phyloP scores from a whole-genome alignment of 2,888 invertebrate genomes.

The Biston betularia region DNA sequence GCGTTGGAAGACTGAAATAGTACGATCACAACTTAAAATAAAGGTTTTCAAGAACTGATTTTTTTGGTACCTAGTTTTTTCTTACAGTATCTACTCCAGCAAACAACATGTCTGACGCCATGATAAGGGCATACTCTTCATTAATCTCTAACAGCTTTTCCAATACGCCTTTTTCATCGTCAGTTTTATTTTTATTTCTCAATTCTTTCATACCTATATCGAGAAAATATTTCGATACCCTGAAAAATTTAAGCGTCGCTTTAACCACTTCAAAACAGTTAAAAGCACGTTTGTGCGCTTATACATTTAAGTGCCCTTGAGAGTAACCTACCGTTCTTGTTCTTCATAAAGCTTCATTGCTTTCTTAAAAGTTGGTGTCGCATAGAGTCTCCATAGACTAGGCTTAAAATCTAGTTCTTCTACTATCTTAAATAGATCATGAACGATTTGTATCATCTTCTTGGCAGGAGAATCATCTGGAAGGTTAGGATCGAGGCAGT shows the following conservation, averaged over 20 bases:
- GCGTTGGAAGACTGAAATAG: slow-evolving; percentile 84
- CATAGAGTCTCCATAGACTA: slow-evolving; percentile 61
- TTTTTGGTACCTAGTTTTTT: background rate
- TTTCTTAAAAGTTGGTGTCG: slow-evolving; percentile 63
- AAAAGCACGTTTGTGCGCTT: too few species aligned
- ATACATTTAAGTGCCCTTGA: too few species aligned
- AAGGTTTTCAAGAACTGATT: background rate
- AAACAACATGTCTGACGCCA: slow-evolving; percentile 88
- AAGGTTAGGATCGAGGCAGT: slow-evolving; percentile 66
- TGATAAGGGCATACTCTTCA: slow-evolving; percentile 84
- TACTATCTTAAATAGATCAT: slow-evolving; percentile 57
- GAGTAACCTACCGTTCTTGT: slow-evolving; percentile 59
- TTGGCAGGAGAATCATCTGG: slow-evolving; percentile 66
- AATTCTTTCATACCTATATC: slow-evolving; percentile 51
- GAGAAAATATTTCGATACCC: slow-evolving; percentile 48
- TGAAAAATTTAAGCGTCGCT: background rate
- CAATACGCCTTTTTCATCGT: slow-evolving; percentile 82
- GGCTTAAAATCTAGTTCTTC: slow-evolving; percentile 67
- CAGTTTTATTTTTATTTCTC: slow-evolving; percentile 42
- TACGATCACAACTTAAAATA: background rate
- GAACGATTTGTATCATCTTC: slow-evolving; percentile 65
- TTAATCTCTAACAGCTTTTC: slow-evolving; percentile 86
- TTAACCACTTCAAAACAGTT: background rate
- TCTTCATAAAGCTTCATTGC: slow-evolving; percentile 68
- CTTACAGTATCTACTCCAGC: slow-evolving; percentile 90